Evolutionary conservation across 2,797 vertebrate genomes (phyloP), one percentile per base, ranked within the genome.

Genomic region (Lagorchestes hirsutus): DNA sequence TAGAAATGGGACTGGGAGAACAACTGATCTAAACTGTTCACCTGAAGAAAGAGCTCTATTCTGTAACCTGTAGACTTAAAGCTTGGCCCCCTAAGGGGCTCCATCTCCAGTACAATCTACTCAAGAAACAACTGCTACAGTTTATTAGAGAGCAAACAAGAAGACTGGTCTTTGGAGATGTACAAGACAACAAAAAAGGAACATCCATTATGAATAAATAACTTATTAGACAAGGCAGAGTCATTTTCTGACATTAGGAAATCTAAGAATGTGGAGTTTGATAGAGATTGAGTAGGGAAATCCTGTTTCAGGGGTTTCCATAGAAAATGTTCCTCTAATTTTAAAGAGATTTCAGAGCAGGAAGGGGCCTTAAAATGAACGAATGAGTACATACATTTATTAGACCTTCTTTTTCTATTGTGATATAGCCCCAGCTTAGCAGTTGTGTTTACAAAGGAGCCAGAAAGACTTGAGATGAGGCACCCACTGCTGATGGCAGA

Each of bases 101-200:
- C 74, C 40, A 27, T 50, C 40, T 24, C 22, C 40, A 27, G 24
- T 24, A 50, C 40, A 87, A 50, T 87, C 40, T 87, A 87, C 50
- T 87, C 40, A 87, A 87, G 40, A 87, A 87, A 3, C 74, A 87
- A 87, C 9, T 50, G 24, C 12, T 87, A 87, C 3, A 87, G 74
- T 87, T 82, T 46, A 82, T 82, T 74, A 96, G 52, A 31, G 90
- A 93, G 57, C 34, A 95, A 57, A 40, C 8, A 92, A 94, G 90
- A 46, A n/a, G 24, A 93, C 55, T 92, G 54, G 55, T 10, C 46
- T 93, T 59, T 54, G 55, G 58, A 29, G 92, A 55, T 3, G 40
- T 5, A 46, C 5, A 28, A 52, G 54, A 22, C 56, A 67, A 50
- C n/a, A 92, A 91, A 95, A 55, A 82, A 87, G 90, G 31, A 90